Conservation (phyloP, 2,888 invertebrate species). For the Ornithoptera priamus region DNA sequence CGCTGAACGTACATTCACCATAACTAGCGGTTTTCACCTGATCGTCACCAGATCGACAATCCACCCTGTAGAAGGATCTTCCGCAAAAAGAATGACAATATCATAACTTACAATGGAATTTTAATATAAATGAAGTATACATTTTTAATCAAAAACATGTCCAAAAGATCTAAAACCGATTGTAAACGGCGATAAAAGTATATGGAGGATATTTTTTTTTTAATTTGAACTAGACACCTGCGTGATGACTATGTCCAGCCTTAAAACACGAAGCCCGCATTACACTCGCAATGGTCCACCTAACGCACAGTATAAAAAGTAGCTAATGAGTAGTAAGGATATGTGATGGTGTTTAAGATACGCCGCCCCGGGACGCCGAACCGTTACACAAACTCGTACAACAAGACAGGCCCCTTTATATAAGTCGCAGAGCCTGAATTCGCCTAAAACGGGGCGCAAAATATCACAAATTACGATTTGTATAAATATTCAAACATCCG, state of each 20-base stretch:
- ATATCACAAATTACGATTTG: conserved; percentile 41
- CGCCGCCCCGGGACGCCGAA: conserved; percentile 45
- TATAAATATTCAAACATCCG: conserved; percentile 45
- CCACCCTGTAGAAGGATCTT: too few species aligned
- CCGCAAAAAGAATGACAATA: too few species aligned
- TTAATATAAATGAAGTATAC: too few species aligned
- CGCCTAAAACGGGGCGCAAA: conserved; percentile 18
- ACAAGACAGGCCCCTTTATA: conserved; percentile 17
- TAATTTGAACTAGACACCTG: neutral
- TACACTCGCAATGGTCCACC: conserved; percentile 60
- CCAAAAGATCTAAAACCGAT: too few species aligned
- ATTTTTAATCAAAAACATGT: too few species aligned
- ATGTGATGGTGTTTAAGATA: conserved; percentile 72
- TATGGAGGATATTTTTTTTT: neutral
- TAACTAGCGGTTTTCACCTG: too few species aligned
- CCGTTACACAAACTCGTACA: conserved; percentile 39
- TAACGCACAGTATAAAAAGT: conserved; percentile 68
- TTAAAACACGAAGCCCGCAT: conserved; percentile 2
- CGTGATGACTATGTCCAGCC: conserved; percentile 17
- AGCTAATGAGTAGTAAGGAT: conserved; percentile 72
- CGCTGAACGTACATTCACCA: too few species aligned
- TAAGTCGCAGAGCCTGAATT: neutral
- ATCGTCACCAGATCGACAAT: too few species aligned
- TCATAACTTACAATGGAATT: too few species aligned
- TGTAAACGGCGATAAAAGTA: neutral